Conservation (phyloP, 2,888 invertebrate species). For the Idaea biselata region DNA sequence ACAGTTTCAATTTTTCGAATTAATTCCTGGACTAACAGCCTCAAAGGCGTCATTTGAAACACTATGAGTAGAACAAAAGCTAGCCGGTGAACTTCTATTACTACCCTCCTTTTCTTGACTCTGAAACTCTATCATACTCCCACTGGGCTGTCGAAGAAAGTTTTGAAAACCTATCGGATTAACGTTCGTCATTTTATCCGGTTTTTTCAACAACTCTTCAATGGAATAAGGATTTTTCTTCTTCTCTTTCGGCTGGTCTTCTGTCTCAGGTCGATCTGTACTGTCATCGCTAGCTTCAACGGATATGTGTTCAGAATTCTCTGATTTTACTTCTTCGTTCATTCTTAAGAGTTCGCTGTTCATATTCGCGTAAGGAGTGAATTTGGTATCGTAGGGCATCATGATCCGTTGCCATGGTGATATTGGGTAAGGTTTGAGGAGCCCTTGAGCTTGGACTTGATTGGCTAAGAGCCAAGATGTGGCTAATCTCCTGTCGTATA, state of each 20-base stretch:
- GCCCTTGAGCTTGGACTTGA: slow-evolving; percentile 71
- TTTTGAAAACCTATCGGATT: slow-evolving; percentile 63
- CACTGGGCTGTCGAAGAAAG: slow-evolving; percentile 80
- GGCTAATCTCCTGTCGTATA: slow-evolving; percentile 75
- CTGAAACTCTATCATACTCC: slow-evolving; percentile 78
- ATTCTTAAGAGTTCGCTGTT: slow-evolving; percentile 65
- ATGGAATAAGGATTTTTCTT: slow-evolving; percentile 93
- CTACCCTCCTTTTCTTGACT: slow-evolving; percentile 53
- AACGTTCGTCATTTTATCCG: slow-evolving; percentile 81
- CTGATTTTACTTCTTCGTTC: slow-evolving; percentile 68
- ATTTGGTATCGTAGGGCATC: slow-evolving; percentile 76
- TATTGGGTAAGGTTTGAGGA: slow-evolving; percentile 75
- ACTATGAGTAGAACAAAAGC: slow-evolving; percentile 70
- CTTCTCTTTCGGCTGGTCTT: slow-evolving; percentile 65
- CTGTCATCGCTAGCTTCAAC: slow-evolving; percentile 83
- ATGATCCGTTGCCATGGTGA: slow-evolving; percentile 82
- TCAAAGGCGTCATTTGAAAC: slow-evolving; percentile 70
- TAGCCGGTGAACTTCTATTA: slow-evolving; percentile 71
- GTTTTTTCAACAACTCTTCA: slow-evolving; percentile 91
- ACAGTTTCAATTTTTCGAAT: slow-evolving; percentile 53
- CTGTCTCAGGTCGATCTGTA: slow-evolving; percentile 74
- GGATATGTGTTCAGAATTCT: slow-evolving; percentile 71
- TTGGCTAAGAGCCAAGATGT: slow-evolving; percentile 80
- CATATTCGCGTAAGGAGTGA: slow-evolving; percentile 63
- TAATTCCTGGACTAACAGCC: slow-evolving; percentile 62